Conservation (phyloP, 2,113 vertebrate genomes). For the Podarcis muralis region DNA sequence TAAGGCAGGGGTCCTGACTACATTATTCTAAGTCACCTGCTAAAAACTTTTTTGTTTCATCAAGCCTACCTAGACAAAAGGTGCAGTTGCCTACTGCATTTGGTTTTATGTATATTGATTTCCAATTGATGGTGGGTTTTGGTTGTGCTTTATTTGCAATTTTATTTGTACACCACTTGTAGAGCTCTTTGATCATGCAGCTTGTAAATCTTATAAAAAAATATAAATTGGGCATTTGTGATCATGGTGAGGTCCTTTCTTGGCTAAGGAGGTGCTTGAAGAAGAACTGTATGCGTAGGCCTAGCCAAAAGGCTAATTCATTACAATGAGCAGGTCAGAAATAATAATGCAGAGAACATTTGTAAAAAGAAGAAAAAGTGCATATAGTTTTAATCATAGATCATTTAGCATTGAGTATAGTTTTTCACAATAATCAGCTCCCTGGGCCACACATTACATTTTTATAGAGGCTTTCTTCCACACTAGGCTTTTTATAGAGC, state of each 20-base stretch:
- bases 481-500: conserved; percentile 7
- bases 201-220: no score
- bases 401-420: background rate
- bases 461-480: conserved; percentile 14
- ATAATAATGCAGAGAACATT: background rate
- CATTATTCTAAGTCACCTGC: no score
- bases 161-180: no score
- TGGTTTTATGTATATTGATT: no score
- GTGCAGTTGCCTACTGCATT: no score
- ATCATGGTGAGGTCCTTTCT: background rate
- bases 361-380: background rate
- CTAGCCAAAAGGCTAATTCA: background rate
- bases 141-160: no score
- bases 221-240: background rate
- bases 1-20: no score
- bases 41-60: no score
- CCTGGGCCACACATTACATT: background rate
- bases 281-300: background rate
- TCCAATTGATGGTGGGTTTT: no score
- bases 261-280: background rate
- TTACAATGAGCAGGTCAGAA: background rate
- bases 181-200: no score
- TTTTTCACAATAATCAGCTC: background rate
- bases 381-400: conserved; percentile 19
- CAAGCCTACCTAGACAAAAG: no score